Conservation (phyloP, 1,140 invertebrate species). For the Carposina sasakii region DNA sequence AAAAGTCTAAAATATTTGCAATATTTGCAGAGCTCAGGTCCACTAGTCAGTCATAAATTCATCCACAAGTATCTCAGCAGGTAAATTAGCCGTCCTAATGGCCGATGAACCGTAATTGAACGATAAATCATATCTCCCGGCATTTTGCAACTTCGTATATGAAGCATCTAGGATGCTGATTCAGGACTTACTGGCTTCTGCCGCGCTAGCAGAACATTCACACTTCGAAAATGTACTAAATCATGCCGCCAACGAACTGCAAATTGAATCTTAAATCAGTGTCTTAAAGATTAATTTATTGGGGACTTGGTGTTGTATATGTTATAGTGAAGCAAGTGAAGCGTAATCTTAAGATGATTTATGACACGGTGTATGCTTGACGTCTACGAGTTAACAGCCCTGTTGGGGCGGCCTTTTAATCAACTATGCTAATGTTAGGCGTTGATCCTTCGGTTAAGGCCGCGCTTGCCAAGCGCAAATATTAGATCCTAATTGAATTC, state of each 20-base stretch:
- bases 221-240: constrained; percentile 23
- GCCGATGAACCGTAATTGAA: constrained; percentile 57
- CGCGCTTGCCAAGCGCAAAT: constrained; percentile 48
- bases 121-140: constrained; percentile 60
- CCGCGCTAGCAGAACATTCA: constrained; percentile 45
- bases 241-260: not conserved
- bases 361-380: constrained; percentile 65
- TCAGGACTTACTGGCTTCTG: constrained; percentile 46
- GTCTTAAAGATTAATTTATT: constrained; percentile 27
- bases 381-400: constrained; percentile 64
- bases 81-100: constrained; percentile 29
- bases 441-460: constrained; percentile 46
- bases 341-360: constrained; percentile 68
- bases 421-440: constrained; percentile 68
- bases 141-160: constrained; percentile 45
- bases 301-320: constrained; percentile 28
- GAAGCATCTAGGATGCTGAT: constrained; percentile 51
- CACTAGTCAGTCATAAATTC: no score
- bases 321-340: constrained; percentile 46
- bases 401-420: constrained; percentile 64
- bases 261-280: constrained; percentile 23
- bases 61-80: no score
- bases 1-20: no score
- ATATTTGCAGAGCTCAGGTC: no score
- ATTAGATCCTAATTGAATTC: constrained; percentile 61